Evolutionary conservation across 2,797 vertebrate species (phyloP), one percentile per base, ranked within the genome.

Genomic region (Rhynchotus rufescens): DNA sequence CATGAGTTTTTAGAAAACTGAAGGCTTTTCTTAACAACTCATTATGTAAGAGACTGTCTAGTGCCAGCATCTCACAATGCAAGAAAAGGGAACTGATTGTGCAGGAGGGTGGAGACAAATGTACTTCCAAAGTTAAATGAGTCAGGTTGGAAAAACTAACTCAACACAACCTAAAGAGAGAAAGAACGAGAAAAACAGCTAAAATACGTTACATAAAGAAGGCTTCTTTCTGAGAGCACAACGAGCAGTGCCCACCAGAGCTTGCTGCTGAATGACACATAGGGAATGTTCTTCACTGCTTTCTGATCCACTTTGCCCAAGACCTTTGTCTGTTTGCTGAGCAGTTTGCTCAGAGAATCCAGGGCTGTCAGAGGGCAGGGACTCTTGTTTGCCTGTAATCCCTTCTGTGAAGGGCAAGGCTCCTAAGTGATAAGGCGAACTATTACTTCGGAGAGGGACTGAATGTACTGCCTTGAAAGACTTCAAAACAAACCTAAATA

Each of bases 81-180:
- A 89, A 90, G 88, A 93, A 93, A 93, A 94, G 74, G 80, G 82
- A 94, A 95, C 11, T 90, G 94, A 95, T 86, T 96, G 82, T 93
- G 92, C 89, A 86, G 92, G 72, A 95, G 95, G 95, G 96, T 93
- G 95, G 95, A 96, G 96, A 94, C 92, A 93, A 92, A 96, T 89
- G 92, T 94, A 94, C 93, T 92, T 47, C 68, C 80, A 65, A 91
- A 87, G 74, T 87, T 84, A 92, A 93, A 76, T 95, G 96, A 96
- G 89, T 96, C 94, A 96, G 88, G 84, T 96, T 52, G 90, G 96
- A 96, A 96, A 96, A 95, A 96, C 80, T 92, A 94, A 94, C 88
- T 94, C 90, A 89, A 94, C 45, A 67, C 79, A 95, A 92, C 61
- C 54, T 95, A 93, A 90, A 92, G 71, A 86, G 28, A 83, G n/a